Evolutionary conservation across 2,888 invertebrate genomes (phyloP).

Genomic region (Perizoma affinitatum): DNA sequence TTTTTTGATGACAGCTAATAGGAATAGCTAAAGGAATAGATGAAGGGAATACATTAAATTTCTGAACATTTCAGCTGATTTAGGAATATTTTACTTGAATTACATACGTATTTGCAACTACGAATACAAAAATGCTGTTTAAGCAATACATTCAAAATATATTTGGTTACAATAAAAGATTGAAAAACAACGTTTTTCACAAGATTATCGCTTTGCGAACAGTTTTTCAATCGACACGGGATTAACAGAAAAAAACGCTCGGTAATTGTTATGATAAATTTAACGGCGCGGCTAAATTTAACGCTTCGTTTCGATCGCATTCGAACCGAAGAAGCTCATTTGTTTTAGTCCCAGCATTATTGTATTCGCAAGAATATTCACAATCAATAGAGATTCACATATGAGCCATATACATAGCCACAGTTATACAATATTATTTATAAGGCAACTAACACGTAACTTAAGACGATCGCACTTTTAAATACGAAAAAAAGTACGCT

Average conservation of each 20-base stretch:
- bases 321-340: too few relatives aligned
- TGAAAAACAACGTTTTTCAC: too few relatives aligned
- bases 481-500: background rate
- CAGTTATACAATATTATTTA: slow-evolving; percentile 25
- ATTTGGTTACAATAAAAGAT: background rate
- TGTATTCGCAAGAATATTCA: slow-evolving; percentile 13
- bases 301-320: too few relatives aligned
- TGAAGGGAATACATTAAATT: slow-evolving; percentile 5
- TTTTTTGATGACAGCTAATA: background rate
- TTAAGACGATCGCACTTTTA: slow-evolving; percentile 23
- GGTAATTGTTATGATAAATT: too few relatives aligned
- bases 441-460: slow-evolving; percentile 37
- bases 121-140: slow-evolving; percentile 17
- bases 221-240: too few relatives aligned
- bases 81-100: slow-evolving; percentile 18
- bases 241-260: too few relatives aligned
- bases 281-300: too few relatives aligned
- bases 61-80: slow-evolving; percentile 3
- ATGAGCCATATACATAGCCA: slow-evolving; percentile 32
- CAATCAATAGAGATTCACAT: slow-evolving; percentile 47
- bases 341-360: slow-evolving; percentile 4
- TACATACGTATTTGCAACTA: slow-evolving; percentile 12
- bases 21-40: slow-evolving; percentile 16
- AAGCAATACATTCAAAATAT: background rate
- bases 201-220: too few relatives aligned